Base-by-base conservation (phyloP, 2,797 vertebrate genomes). In the Urophycis tenuis region DNA sequence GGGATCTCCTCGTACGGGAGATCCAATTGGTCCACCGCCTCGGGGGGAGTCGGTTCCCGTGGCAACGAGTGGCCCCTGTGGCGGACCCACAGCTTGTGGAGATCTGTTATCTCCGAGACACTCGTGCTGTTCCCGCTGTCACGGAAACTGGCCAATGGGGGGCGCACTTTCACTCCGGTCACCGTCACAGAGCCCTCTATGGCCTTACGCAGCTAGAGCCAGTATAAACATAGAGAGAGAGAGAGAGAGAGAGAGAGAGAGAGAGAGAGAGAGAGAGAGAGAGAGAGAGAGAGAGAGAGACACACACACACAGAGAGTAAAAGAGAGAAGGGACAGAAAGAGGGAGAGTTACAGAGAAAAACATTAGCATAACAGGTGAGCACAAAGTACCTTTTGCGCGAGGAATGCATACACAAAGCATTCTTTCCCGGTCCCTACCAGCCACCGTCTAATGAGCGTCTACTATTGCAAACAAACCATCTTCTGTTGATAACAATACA, bases 111-210 rank as follows among this genome's bases (percentile, higher is more conserved):
- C 86, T 99, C 97, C 0, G 95, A 95, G 74, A 98, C 95, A 0
- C 87, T 94, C 74, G 94, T 92, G 83, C 91, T 98, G 89, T 96
- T 93, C 0, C 94, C 96, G 79, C 95, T 98, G 91, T 98, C 95
- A 0, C 97, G 95, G 93, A 99, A 99, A 90, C 97, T 99, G 90
- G 97, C 97, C 60, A 99, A 88, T 0, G 98, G 97, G 0, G 98
- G 98, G 82, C 97, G 95, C 35, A 99, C 95, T 89, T 98, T 99
- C 79, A 96, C 97, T 0, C 97, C 97, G 2, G 97, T 98, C 81
- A 94, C 95, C 0, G 95, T 99, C 87, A 99, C 94, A 0, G 97
- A 99, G 81, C 97, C 97, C 85, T 99, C 97, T 0, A 99, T 98
- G 82, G 97, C 97, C 83, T 98, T 99, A 77, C 97, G 95, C 80